Conservation (phyloP, 1,140 invertebrate genomes). For the Andricus grossulariae region DNA sequence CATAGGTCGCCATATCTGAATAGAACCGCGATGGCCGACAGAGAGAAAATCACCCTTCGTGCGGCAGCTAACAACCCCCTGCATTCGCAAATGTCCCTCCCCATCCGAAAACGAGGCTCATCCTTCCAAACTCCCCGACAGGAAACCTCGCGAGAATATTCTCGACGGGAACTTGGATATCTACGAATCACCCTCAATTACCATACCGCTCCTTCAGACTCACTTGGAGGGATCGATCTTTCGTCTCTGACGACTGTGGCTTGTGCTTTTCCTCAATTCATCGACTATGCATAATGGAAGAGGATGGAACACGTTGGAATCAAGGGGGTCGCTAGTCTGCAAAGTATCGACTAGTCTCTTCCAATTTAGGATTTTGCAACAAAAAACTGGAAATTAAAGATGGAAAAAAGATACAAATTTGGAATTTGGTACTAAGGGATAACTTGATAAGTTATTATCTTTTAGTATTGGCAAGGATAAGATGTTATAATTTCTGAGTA, state of each 20-base stretch:
- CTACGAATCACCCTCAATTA: conserved; percentile 55
- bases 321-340: conserved; percentile 39
- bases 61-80: conserved; percentile 64
- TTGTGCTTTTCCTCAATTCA: conserved; percentile 31
- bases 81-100: conserved; percentile 60
- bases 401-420: too few relatives aligned
- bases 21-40: conserved; percentile 72
- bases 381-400: background rate
- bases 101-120: conserved; percentile 61
- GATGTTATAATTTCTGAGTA: too few relatives aligned
- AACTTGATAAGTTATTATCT: too few relatives aligned
- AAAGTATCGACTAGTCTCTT: background rate
- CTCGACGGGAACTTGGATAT: conserved; percentile 56
- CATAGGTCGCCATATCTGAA: conserved; percentile 71
- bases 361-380: background rate
- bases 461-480: too few relatives aligned
- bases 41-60: conserved; percentile 70
- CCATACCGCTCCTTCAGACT: conserved; percentile 48
- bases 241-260: conserved; percentile 46
- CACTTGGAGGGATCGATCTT: conserved; percentile 49
- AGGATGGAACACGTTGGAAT: conserved; percentile 34
- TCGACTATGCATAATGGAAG: conserved; percentile 29
- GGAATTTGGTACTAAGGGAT: too few relatives aligned
- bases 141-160: conserved; percentile 71
- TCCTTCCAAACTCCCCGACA: conserved; percentile 58